phyloP scores from a whole-genome alignment of 2,797 vertebrate genomes.

The Protonibea diacanthus region DNA sequence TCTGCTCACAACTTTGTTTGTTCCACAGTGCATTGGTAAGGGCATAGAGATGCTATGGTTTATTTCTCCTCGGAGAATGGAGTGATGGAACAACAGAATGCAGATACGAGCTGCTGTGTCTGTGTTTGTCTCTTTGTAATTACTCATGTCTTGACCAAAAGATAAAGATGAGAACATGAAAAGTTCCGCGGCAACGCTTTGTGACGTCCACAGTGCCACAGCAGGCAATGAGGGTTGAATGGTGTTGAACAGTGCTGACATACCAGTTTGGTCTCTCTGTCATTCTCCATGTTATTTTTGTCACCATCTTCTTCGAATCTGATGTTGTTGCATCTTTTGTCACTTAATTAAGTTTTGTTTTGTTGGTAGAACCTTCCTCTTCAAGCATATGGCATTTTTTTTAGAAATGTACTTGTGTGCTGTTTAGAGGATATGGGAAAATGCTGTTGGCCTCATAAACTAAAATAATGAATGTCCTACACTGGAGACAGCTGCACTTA shows the following conservation, averaged over 20 bases:
- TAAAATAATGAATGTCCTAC: neutral
- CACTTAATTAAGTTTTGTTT: neutral
- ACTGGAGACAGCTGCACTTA: no score
- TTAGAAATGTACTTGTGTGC: neutral
- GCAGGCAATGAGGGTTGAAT: neutral
- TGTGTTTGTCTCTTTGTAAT: constrained; percentile 74
- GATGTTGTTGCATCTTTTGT: neutral
- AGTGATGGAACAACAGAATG: constrained; percentile 71
- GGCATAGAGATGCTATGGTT: constrained; percentile 79
- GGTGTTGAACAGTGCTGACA: neutral
- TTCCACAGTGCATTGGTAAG: constrained; percentile 85
- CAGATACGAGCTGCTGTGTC: constrained; percentile 75
- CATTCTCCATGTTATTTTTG: neutral
- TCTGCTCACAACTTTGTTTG: constrained; percentile 88
- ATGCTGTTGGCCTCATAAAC: neutral
- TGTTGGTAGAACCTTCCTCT: neutral
- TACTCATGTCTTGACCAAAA: constrained; percentile 72
- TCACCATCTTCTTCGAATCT: neutral
- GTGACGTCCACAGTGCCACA: neutral
- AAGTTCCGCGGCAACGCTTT: constrained; percentile 20
- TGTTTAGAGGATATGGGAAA: no score
- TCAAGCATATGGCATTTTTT: neutral
- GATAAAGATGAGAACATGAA: constrained; percentile 63
- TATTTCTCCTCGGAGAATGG: constrained; percentile 71
- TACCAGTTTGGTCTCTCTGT: neutral